Evolutionary conservation across 2,113 vertebrate species (phyloP), one percentile per base, ranked within the genome.

Genomic region (Cisticola juncidis): DNA sequence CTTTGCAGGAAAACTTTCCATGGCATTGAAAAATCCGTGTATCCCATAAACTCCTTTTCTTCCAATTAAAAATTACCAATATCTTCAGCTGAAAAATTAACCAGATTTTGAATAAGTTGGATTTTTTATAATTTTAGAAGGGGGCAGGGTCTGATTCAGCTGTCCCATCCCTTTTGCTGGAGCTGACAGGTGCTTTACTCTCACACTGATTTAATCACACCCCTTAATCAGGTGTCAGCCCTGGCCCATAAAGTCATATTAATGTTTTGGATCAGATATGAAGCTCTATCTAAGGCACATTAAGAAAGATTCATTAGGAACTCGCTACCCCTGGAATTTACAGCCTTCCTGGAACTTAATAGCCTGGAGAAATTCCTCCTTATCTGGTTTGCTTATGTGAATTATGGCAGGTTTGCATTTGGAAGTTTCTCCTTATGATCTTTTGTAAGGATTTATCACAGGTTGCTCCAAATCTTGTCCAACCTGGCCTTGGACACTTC

Each of bases 251-350:
- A 96, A 97, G 92, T 93, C 92, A 88, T 96, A 96, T 96, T 93
- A 96, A 96, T 94, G 90, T 95, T 97, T 96, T 88, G 94, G 92
- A 94, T 96, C 92, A 90, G 92, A 74, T 94, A 94, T 64, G 87
- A 96, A 71, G 79, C 85, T 96, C 94, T 74, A 77, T 93, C 92
- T 90, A 53, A 95, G 56, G 68, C 87, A 90, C 76, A 86, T 94
- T 97, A 95, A 68, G 93, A 68, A 93, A 97, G 93, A 96, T 90
- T 93, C 92, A 96, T 97, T 96, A 96, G 92, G 26, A 96, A 93
- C 88, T 96, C 94, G 88, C 92, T 86, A 93, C 42, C 60, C 15
- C 68, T 86, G 85, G 95, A 97, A 96, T 96, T 95, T 97, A 95
- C 85, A 94, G 79, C 93, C 71, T 96, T 95, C 68, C 85, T 96